phyloP scores from a whole-genome alignment of 2,888 invertebrate species.

The Phengaris alcon region DNA sequence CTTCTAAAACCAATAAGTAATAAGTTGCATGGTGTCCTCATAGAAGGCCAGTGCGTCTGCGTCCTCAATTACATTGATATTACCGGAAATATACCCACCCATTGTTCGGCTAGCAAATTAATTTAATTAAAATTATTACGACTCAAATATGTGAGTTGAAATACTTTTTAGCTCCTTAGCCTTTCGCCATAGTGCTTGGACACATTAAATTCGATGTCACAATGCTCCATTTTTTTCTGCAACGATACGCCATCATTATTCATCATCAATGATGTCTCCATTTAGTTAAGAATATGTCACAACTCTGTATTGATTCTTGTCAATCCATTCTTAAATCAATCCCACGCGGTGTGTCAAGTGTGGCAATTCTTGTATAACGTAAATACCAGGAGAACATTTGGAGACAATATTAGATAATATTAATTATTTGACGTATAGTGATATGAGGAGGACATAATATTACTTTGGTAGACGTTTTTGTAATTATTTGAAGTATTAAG shows the following conservation, averaged over 20 bases:
- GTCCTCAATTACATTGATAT: conserved; percentile 6
- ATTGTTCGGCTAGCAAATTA: background rate
- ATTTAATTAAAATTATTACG: background rate
- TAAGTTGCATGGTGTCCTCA: background rate
- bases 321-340: conserved; percentile 64
- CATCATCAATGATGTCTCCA: background rate
- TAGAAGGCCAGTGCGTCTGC: background rate
- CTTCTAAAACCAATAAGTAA: background rate
- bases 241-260: background rate
- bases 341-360: conserved; percentile 62
- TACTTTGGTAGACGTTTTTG: background rate
- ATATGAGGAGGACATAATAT: background rate
- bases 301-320: conserved; percentile 41
- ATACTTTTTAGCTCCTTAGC: background rate
- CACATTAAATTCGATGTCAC: background rate
- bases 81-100: background rate
- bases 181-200: background rate
- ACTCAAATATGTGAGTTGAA: background rate
- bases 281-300: conserved; percentile 19
- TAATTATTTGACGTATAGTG: background rate
- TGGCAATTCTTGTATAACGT: conserved; percentile 45
- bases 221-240: background rate
- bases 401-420: background rate
- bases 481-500: background rate
- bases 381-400: background rate